Evolutionary conservation across 2,888 invertebrate genomes (phyloP).

Genomic region (Deroplatys truncata): DNA sequence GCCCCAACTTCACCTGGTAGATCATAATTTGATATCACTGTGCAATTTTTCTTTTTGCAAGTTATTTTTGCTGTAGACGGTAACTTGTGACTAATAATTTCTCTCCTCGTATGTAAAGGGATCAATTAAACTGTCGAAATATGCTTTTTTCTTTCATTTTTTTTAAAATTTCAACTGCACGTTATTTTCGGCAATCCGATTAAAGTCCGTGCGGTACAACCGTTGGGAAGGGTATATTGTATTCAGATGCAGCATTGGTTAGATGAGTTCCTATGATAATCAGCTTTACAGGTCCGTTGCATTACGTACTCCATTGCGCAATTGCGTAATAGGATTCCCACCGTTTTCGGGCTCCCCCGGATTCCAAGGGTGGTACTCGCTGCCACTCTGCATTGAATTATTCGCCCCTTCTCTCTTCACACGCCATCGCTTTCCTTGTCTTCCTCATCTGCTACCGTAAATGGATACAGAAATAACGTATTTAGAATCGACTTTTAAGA

Average conservation of each 20-base stretch:
- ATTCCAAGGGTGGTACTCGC: background rate
- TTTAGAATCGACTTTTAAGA: too few relatives aligned
- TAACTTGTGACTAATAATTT: background rate
- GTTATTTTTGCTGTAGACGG: background rate
- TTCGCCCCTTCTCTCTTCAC: background rate
- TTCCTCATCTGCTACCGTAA: background rate
- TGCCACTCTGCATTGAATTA: background rate
- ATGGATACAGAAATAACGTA: background rate
- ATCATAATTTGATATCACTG: background rate
- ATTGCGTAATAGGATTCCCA: constrained; percentile 2
- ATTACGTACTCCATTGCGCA: constrained; percentile 10
- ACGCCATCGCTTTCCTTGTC: background rate
- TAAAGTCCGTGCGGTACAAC: background rate
- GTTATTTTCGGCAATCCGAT: background rate
- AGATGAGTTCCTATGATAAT: background rate
- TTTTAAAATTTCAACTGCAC: background rate
- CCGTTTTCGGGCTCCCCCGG: background rate
- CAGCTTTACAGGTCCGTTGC: background rate
- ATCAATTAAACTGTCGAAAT: background rate
- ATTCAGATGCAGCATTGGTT: background rate
- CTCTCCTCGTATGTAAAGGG: background rate
- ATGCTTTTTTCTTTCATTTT: background rate
- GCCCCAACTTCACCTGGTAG: background rate
- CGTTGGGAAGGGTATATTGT: background rate
- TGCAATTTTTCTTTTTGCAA: background rate